Base-by-base conservation (phyloP, 2,113 vertebrate species). In the Psophia crepitans region DNA sequence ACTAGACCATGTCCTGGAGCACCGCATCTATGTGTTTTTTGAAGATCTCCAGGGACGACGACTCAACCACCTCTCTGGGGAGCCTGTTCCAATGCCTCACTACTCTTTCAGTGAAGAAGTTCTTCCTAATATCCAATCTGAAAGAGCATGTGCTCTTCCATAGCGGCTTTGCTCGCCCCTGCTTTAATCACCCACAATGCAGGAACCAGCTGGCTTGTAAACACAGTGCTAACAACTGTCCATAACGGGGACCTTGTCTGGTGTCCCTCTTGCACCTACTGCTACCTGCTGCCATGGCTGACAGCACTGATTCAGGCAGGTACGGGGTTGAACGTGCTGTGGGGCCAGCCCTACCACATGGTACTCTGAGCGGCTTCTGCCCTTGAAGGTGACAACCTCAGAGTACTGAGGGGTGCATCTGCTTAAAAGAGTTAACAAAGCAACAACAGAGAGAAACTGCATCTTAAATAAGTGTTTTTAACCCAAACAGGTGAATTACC, bases 171-270 rank as follows among this genome's bases (percentile, higher is more conserved):
- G 64, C 64, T 56, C 41, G n/a, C 26, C 22, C 5, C 44, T 49
- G 46, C 53, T 86, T 76, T 41, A 30, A 20, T 23, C 53, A n/a
- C 32, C 6, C 58, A 33, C 0, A 0, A 5, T 8, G 2, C 5
- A 58, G 53, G 53, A 89, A 57, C 30, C 64, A 32, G 15, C 37
- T 8, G 49, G 48, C 21, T 69, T 37, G 8, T 7, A 41, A 75
- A 26, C 26, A 41, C 33, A 60, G 39, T 27, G 54, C 48, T 24
- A 3, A 76, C 9, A 48, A 2, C 37, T 39, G 44, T 64, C 56
- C 24, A 2, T 8, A 28, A 17, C 5, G 2, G 1, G 12, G 44
- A 24, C 30, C n/a, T 30, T 32, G 26, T 19, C 7, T 15, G 14
- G 6, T 56, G 37, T n/a, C 14, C 43, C 10, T 43, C 56, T 26